A percentile compares a stretch with the other conserved stretches of the same genome.
phyloP scores from a whole-genome alignment of 2,888 invertebrate genomes.

The Hecatera dysodea region DNA sequence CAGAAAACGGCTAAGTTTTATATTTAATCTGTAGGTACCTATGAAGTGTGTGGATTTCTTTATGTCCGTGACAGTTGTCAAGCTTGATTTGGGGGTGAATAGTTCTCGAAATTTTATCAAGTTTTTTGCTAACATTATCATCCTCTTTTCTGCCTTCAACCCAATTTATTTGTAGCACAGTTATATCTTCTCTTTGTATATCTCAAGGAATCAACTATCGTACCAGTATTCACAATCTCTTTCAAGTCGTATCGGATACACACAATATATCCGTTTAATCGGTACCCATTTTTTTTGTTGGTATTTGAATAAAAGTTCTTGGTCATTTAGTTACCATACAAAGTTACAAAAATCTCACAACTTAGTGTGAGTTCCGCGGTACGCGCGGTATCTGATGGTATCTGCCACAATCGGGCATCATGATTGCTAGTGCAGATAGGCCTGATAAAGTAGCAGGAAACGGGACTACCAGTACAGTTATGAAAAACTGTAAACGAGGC shows the following conservation, averaged over 20 bases:
- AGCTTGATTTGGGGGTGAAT: not conserved
- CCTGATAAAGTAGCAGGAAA: slow-evolving; percentile 28
- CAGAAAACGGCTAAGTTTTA: slow-evolving; percentile 27
- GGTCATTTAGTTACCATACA: not conserved
- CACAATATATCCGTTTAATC: not conserved
- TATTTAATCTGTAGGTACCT: slow-evolving; percentile 38
- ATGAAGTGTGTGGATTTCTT: slow-evolving; percentile 12
- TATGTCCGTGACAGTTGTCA: not conserved
- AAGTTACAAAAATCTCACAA: slow-evolving; percentile 8
- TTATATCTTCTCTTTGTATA: not conserved
- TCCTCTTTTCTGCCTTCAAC: not conserved
- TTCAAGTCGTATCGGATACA: not conserved
- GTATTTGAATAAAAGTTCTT: not conserved
- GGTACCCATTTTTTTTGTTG: not conserved
- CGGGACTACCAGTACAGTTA: slow-evolving; percentile 49
- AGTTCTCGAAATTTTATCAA: not conserved
- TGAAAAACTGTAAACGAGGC: slow-evolving; percentile 45
- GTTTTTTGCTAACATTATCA: not conserved
- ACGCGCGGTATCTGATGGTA: slow-evolving; percentile 36
- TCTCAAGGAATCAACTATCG: not conserved
- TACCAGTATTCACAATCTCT: not conserved
- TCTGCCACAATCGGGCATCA: slow-evolving; percentile 44
- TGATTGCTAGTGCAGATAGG: slow-evolving; percentile 47
- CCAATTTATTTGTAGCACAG: not conserved
- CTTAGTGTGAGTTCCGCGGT: slow-evolving; percentile 26